A percentile compares a stretch with the other conserved stretches of the same genome.
Evolutionary conservation across 2,888 invertebrate genomes (phyloP).

Genomic region (Acleris cristana): DNA sequence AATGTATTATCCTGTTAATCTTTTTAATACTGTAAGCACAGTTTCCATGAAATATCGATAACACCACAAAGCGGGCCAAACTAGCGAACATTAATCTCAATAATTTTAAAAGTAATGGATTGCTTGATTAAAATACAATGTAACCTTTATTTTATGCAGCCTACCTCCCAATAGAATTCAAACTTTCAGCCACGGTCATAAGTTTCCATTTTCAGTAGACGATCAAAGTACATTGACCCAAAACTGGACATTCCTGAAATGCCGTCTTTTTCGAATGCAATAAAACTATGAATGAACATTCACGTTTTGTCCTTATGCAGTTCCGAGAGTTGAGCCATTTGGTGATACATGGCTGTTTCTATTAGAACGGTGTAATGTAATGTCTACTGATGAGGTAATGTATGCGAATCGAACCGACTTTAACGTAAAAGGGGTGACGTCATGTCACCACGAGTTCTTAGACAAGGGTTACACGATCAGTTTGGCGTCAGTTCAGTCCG

Average conservation of each 20-base stretch:
- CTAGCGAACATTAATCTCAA: not conserved
- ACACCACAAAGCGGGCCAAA: too few species aligned
- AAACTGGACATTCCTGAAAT: constrained; percentile 24
- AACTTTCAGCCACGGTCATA: constrained; percentile 13
- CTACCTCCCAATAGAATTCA: constrained; percentile 1
- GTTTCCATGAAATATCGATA: too few species aligned
- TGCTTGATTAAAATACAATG: constrained; percentile 12
- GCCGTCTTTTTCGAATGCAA: constrained; percentile 44
- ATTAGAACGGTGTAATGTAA: constrained; percentile 13
- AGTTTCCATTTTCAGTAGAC: constrained; percentile 16
- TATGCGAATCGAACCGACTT: constrained; percentile 2
- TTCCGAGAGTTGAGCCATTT: constrained; percentile 37
- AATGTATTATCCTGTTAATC: too few species aligned
- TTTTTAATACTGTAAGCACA: too few species aligned
- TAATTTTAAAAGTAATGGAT: not conserved
- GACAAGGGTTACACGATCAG: too few species aligned
- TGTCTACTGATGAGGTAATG: constrained; percentile 37
- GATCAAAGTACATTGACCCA: constrained; percentile 25
- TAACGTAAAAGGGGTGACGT: constrained; percentile 34
- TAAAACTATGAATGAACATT: constrained; percentile 45
- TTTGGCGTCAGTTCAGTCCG: too few species aligned
- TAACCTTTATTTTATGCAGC: constrained; percentile 1
- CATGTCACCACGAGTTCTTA: constrained; percentile 65
- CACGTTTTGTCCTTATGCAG: constrained; percentile 32
- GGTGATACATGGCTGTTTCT: constrained; percentile 42